Evolutionary conservation across 2,113 vertebrate species (phyloP).

Genomic region (Acinonyx jubatus): DNA sequence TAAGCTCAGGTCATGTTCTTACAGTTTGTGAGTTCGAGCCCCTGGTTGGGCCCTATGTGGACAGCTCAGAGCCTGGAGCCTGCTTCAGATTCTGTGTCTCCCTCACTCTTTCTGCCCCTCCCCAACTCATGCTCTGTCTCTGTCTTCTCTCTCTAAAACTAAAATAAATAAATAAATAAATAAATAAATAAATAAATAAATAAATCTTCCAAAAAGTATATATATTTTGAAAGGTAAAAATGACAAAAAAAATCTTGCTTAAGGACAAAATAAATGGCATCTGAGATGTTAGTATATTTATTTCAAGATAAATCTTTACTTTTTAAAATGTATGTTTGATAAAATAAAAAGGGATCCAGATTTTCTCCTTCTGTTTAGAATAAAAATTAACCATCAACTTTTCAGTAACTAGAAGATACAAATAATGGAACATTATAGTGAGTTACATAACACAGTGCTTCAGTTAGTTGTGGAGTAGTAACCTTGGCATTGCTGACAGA

Average conservation of each 20-base stretch:
- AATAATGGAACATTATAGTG: background rate
- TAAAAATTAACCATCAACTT: background rate
- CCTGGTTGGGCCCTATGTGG: too few relatives aligned
- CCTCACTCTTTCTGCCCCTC: too few relatives aligned
- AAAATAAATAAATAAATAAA: too few relatives aligned
- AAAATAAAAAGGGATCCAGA: background rate
- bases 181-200: too few relatives aligned
- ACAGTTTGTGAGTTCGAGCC: too few relatives aligned
- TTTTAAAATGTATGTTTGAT: background rate
- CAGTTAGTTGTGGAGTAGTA: background rate
- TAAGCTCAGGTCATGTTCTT: too few relatives aligned
- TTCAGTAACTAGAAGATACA: background rate
- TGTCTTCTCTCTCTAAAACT: too few relatives aligned
- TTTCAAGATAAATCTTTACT: background rate
- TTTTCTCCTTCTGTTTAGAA: background rate
- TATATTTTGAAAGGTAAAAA: conserved; percentile 25
- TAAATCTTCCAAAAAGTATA: background rate
- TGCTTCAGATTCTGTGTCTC: too few relatives aligned
- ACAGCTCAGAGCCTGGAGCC: too few relatives aligned
- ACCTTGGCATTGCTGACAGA: background rate
- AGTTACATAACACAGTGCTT: background rate
- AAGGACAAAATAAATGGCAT: background rate
- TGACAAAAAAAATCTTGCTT: background rate
- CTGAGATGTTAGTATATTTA: background rate
- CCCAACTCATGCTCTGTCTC: too few relatives aligned